These are phyloP conservation scores for Spodoptera litura DNA, from an alignment of 1,140 invertebrate species.

Conservation along the genomic window DNA sequence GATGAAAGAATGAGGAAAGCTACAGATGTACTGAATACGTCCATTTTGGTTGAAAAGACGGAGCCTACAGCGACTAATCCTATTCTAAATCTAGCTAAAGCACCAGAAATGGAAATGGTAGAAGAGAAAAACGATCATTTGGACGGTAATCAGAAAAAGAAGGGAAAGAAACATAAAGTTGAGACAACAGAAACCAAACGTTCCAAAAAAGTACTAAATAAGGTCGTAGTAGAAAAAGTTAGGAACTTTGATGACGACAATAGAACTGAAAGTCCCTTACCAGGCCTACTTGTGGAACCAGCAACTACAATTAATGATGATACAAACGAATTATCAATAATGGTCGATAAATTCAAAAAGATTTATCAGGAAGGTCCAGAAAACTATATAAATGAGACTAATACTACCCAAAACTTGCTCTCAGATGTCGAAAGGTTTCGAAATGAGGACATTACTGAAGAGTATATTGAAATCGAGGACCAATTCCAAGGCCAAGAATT, in stretches of 20 bases:
- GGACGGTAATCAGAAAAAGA: slow-evolving; percentile 48
- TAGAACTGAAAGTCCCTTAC: slow-evolving; percentile 67
- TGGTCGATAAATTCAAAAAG: slow-evolving; percentile 67
- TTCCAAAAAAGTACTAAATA: slow-evolving; percentile 38
- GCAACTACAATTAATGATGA: slow-evolving; percentile 44
- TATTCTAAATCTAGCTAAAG: slow-evolving; percentile 46
- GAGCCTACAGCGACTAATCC: slow-evolving; percentile 42
- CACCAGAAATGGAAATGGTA: slow-evolving; percentile 67
- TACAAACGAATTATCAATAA: slow-evolving; percentile 57
- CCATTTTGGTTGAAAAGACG: slow-evolving; percentile 55
- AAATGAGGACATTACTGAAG: slow-evolving; percentile 51
- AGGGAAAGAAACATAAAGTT: slow-evolving; percentile 27
- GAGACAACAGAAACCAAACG: slow-evolving; percentile 12
- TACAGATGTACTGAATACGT: slow-evolving; percentile 64
- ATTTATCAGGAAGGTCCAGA: slow-evolving; percentile 55
- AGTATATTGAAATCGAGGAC: slow-evolving; percentile 38
- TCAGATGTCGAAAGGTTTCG: slow-evolving; percentile 56
- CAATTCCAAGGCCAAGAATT: background rate
- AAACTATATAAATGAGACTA: slow-evolving; percentile 52
- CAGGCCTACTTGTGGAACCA: slow-evolving; percentile 68
- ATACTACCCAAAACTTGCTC: slow-evolving; percentile 65
- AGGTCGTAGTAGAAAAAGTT: slow-evolving; percentile 28
- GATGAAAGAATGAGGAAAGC: slow-evolving; percentile 71
- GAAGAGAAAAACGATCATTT: slow-evolving; percentile 39
- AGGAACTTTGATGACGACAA: slow-evolving; percentile 49